These are phyloP conservation scores for Drosophila ercepeae DNA, from an alignment of 1,140 invertebrate genomes.

Conservation along the genomic window DNA sequence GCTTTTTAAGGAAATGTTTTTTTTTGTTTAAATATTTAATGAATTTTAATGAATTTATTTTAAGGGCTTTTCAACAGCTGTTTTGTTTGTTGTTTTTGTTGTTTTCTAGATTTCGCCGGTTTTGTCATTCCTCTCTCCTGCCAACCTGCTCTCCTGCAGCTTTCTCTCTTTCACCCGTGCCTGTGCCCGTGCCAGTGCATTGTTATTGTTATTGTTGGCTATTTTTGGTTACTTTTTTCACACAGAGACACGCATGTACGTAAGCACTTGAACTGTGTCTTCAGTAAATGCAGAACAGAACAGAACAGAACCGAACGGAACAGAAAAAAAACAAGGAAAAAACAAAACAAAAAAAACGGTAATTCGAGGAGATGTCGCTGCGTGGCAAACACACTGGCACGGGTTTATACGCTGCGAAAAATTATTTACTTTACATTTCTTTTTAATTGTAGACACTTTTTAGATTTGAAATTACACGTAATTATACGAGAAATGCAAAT, in stretches of 20 bases:
- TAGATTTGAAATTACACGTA: no score
- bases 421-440: constrained; percentile 10
- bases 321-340: constrained; percentile 4
- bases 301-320: no score
- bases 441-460: no score
- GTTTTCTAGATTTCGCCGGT: neutral
- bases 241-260: constrained; percentile 24
- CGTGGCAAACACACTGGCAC: constrained; percentile 29
- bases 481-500: no score
- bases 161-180: no score
- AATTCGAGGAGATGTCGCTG: constrained; percentile 49
- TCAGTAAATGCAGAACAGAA: constrained; percentile 22
- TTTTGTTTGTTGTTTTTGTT: neutral
- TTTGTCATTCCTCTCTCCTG: constrained; percentile 6
- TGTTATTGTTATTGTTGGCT: constrained; percentile 52
- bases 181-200: constrained; percentile 29
- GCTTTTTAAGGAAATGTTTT: no score
- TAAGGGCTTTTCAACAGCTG: neutral
- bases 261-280: constrained; percentile 16
- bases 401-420: constrained; percentile 30
- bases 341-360: constrained; percentile 20
- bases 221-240: constrained; percentile 36
- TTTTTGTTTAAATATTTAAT: neutral
- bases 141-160: constrained; percentile 10
- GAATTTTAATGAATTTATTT: neutral